Base-by-base conservation (phyloP, 2,888 invertebrate genomes). In the Arenicola marina region DNA sequence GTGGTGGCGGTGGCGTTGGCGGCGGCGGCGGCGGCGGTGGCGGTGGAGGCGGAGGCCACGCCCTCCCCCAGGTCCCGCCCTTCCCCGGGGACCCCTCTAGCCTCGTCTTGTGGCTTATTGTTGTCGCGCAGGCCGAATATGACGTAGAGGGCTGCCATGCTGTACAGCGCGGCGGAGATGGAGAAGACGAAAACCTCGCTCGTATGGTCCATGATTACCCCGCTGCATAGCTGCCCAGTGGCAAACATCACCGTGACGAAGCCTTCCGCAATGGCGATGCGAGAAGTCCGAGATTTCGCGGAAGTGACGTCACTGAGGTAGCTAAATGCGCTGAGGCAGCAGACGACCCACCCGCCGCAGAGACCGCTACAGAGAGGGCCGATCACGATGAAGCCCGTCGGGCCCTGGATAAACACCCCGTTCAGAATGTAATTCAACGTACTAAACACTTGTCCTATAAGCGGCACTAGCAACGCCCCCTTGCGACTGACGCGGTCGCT, bases 221-320 rank as follows among this genome's bases (percentile, higher is more conserved):
- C 38, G 18, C 38, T n/a, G n/a, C n/a, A 53, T 18, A 11, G 15
- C 29, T 29, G 2, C n/a, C n/a, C n/a, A n/a, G n/a, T n/a, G n/a
- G n/a, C n/a, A n/a, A n/a, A n/a, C n/a, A n/a, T n/a, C n/a, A n/a
- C n/a, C n/a, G n/a, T n/a, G n/a, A n/a, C n/a, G n/a, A 90, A 89
- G 0, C 90, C 88, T 77, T 95, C 94, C 59, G 94, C 82, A 56
- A 95, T 88, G 0, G 92, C 91, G 2, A 94, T 89, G 64, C 93
- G 85, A 26, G 91, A 79, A 0, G 94, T 94, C 63, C 93, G 87
- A 71, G 89, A 88, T 63, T 88, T 84, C 1, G 87, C 72, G 0
- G 89, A 87, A 0, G 92, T 89, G 26, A 92, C 87, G 75, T 93
- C 93, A 0, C 92, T 89, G 54, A 94, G 87, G 78, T 93, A 93